Evolutionary conservation across 2,888 invertebrate species (phyloP).

Genomic region (Pantelozetes paolii): DNA sequence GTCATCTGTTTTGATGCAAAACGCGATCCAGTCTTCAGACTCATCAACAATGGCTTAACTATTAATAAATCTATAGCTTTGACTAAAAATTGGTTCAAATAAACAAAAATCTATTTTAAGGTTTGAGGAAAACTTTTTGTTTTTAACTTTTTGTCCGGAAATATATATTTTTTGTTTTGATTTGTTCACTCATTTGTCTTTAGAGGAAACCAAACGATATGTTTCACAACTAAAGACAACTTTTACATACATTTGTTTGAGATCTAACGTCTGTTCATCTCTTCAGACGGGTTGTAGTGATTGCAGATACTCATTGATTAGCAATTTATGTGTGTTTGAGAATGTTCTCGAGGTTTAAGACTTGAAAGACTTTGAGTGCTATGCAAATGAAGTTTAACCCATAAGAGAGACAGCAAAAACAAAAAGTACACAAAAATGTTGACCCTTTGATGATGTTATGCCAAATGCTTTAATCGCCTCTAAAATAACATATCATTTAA

Average conservation of each 20-base stretch:
- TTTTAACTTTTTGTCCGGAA: neutral
- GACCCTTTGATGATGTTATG: neutral
- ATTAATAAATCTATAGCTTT: no score
- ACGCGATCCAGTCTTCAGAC: no score
- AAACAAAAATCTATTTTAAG: no score
- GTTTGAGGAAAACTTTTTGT: neutral
- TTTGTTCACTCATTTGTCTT: neutral
- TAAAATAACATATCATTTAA: no score
- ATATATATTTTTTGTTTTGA: neutral
- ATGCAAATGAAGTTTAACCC: no score
- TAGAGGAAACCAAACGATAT: neutral
- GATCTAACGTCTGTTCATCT: neutral
- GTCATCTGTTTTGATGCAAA: neutral
- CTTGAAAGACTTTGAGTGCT: neutral
- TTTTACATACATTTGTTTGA: neutral
- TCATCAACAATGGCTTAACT: no score
- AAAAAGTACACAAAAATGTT: neutral
- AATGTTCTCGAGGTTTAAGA: neutral
- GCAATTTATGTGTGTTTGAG: neutral
- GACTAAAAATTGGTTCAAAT: no score
- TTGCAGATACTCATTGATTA: constrained; percentile 2
- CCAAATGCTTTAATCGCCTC: no score
- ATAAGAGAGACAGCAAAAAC: neutral
- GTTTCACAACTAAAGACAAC: neutral
- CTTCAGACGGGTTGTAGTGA: neutral